These are phyloP conservation scores for Sarcophaga caerulescens DNA, from an alignment of 2,888 invertebrate species.

Conservation along the genomic window DNA sequence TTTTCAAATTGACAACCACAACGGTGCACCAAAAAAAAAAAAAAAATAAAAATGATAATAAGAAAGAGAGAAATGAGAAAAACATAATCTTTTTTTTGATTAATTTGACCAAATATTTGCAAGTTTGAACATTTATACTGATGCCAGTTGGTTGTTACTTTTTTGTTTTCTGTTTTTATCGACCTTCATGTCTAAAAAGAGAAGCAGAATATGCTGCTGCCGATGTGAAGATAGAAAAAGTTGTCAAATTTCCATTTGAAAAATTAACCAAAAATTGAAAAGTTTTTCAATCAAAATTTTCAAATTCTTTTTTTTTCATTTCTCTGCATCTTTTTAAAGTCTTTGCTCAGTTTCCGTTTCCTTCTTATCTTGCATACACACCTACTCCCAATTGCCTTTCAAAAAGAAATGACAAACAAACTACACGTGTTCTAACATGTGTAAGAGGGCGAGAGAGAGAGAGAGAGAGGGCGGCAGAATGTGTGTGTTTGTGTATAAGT, in stretches of 20 bases:
- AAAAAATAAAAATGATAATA: neutral
- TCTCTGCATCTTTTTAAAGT: too few relatives aligned
- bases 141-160: neutral
- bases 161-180: too few relatives aligned
- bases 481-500: neutral
- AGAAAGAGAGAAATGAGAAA: neutral
- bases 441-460: too few relatives aligned
- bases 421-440: too few relatives aligned
- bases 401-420: too few relatives aligned
- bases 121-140: conserved; percentile 32
- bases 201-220: neutral
- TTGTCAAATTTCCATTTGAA: conserved; percentile 61
- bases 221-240: conserved; percentile 40
- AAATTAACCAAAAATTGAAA: conserved; percentile 61
- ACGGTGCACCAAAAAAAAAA: too few relatives aligned
- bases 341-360: too few relatives aligned
- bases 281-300: conserved; percentile 65
- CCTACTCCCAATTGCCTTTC: too few relatives aligned
- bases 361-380: too few relatives aligned
- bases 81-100: conserved; percentile 49
- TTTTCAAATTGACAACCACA: too few relatives aligned
- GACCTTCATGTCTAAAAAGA: neutral
- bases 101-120: conserved; percentile 62
- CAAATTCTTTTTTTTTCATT: neutral
- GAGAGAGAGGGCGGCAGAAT: neutral